A percentile compares a stretch with the other conserved stretches of the same genome.
phyloP scores from a whole-genome alignment of 2,888 invertebrate genomes.

The Drosophila longiperda region DNA sequence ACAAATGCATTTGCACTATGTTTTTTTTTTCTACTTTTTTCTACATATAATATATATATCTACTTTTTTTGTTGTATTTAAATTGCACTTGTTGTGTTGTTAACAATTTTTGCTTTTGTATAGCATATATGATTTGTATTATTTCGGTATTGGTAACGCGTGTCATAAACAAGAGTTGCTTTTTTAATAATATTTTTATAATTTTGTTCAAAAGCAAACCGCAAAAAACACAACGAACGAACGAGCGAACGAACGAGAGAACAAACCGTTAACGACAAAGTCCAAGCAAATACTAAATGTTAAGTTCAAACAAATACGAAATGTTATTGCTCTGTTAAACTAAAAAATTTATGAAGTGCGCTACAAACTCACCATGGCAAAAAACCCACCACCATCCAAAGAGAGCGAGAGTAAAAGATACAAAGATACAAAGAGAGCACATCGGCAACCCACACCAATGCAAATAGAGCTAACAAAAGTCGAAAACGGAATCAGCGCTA shows the following conservation, averaged over 20 bases:
- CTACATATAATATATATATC: slow-evolving; percentile 12
- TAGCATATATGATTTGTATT: slow-evolving; percentile 30
- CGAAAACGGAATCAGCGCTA: slow-evolving; percentile 73
- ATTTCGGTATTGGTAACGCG: slow-evolving; percentile 33
- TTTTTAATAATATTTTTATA: slow-evolving; percentile 24
- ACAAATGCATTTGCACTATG: slow-evolving; percentile 65
- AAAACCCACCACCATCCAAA: slow-evolving; percentile 43
- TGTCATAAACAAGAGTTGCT: slow-evolving; percentile 42
- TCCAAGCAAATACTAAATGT: slow-evolving; percentile 82
- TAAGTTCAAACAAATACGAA: slow-evolving; percentile 81
- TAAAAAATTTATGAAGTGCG: slow-evolving; percentile 39
- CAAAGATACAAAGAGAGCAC: slow-evolving; percentile 11
- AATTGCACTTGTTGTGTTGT: slow-evolving; percentile 74
- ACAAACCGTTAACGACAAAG: slow-evolving; percentile 83
- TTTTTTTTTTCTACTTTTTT: slow-evolving; percentile 21
- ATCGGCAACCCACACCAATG: slow-evolving; percentile 37
- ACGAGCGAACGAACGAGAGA: slow-evolving; percentile 69
- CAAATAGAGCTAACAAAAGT: slow-evolving; percentile 51
- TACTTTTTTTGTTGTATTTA: slow-evolving; percentile 14
- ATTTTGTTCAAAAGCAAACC: slow-evolving; percentile 64
- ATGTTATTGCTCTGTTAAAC: slow-evolving; percentile 64
- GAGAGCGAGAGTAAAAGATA: slow-evolving; percentile 1
- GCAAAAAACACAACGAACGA: slow-evolving; percentile 66
- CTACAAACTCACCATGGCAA: slow-evolving; percentile 57
- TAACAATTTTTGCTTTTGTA: slow-evolving; percentile 59